These are phyloP conservation scores for Neuroterus valhalla DNA, from an alignment of 1,140 invertebrate species.

Conservation along the genomic window DNA sequence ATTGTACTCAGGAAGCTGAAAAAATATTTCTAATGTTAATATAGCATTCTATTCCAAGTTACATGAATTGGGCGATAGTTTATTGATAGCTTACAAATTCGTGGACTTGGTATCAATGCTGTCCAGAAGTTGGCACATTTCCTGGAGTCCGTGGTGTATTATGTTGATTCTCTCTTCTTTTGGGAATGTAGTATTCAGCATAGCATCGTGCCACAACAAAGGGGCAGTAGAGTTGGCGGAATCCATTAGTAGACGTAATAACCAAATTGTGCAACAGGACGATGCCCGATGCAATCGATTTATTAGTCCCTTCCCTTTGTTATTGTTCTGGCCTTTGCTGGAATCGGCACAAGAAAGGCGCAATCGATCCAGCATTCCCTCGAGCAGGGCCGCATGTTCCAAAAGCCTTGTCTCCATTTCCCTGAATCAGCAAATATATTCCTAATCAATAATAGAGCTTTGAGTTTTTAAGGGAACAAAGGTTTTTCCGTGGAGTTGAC, in stretches of 20 bases:
- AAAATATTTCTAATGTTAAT: conserved; percentile 45
- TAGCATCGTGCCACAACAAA: conserved; percentile 70
- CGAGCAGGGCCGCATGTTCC: conserved; percentile 87
- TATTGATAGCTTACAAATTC: conserved; percentile 66
- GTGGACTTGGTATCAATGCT: conserved; percentile 70
- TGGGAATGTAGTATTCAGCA: conserved; percentile 62
- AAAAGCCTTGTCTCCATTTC: conserved; percentile 83
- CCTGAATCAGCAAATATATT: conserved; percentile 60
- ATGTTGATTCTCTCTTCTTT: conserved; percentile 51
- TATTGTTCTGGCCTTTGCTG: conserved; percentile 44
- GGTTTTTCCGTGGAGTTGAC: too few relatives aligned
- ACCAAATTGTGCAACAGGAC: conserved; percentile 56
- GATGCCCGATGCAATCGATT: conserved; percentile 61
- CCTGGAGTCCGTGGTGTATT: conserved; percentile 61
- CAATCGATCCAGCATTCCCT: conserved; percentile 85
- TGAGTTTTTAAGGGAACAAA: too few relatives aligned
- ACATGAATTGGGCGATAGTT: conserved; percentile 31
- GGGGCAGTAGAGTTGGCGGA: conserved; percentile 47
- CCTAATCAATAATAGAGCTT: neutral
- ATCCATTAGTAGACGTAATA: conserved; percentile 61
- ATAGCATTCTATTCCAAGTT: too few relatives aligned
- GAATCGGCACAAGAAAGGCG: conserved; percentile 74
- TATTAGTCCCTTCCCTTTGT: conserved; percentile 52
- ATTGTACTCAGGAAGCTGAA: conserved; percentile 92
- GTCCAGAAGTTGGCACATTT: conserved; percentile 68